Percentiles rank a stretch among this genome's conserved stretches.
Conservation (phyloP, 2,113 vertebrate genomes). For the Mormyrus iriodes region DNA sequence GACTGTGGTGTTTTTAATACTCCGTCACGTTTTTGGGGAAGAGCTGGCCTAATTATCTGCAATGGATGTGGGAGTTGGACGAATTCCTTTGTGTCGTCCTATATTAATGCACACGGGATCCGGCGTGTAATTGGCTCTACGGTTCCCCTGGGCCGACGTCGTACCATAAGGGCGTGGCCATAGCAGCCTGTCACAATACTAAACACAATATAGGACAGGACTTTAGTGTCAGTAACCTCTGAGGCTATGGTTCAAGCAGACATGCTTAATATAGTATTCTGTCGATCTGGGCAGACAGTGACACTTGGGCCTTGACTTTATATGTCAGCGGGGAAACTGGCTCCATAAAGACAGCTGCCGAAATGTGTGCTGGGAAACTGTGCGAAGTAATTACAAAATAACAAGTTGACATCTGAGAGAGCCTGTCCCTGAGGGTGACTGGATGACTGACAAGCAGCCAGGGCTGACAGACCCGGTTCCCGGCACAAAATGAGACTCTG, state of each 20-base stretch:
- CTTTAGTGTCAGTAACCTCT: slow-evolving; percentile 19
- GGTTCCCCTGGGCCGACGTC: background rate
- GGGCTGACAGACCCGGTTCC: background rate
- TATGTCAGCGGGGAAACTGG: slow-evolving; percentile 29
- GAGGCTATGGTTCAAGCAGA: slow-evolving; percentile 18
- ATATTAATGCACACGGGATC: background rate
- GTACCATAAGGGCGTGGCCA: background rate
- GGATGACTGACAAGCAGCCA: slow-evolving; percentile 19
- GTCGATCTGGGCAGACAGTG: slow-evolving; percentile 30
- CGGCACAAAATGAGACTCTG: background rate
- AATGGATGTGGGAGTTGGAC: background rate
- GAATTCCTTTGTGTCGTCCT: slow-evolving; percentile 21
- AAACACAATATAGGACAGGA: slow-evolving; percentile 1
- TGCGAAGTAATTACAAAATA: background rate
- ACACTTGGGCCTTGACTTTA: slow-evolving; percentile 28
- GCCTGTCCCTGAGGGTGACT: slow-evolving; percentile 17
- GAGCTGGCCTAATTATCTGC: slow-evolving; percentile 17
- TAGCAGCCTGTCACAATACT: background rate
- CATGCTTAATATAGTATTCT: slow-evolving; percentile 39
- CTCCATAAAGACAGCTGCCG: slow-evolving; percentile 19
- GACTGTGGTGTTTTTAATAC: background rate
- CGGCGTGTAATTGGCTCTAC: slow-evolving; percentile 24
- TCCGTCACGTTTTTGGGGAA: background rate
- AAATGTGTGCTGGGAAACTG: slow-evolving; percentile 16
- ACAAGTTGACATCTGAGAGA: slow-evolving; percentile 19